Evolutionary conservation across 1,140 invertebrate genomes (phyloP), one percentile per base, ranked within the genome.

Genomic region (Coptotermes formosanus): DNA sequence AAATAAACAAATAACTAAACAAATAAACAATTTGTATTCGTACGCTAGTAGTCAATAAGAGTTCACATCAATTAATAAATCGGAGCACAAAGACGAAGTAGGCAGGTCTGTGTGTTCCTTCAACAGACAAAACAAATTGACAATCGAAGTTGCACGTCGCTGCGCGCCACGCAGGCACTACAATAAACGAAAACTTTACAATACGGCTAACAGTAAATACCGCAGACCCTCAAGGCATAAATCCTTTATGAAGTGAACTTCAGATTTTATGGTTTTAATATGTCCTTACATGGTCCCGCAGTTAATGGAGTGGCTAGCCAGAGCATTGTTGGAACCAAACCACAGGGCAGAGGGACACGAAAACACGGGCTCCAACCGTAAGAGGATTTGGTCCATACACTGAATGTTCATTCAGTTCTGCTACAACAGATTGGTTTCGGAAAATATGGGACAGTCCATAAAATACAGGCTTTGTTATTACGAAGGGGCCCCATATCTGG

Each of bases 301-400:
- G 25, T 25, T 75, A 75, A 75, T 75, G 64, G 64, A 75, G 64
- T 75, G 64, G 64, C 14, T 4, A 75, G 64, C 64, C 64, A 30
- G 7, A 30, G 25, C 25, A 75, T 30, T 30, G 64, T 75, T 25
- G 25, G n/a, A 30, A 7, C 25, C 52, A 55, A 55, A 75, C n/a
- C 64, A 75, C 64, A 25, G 25, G 25, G 55, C 11, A 9, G 21
- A 3, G 64, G 25, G 64, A 75, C 64, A 75, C 11, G 52, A 55
- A 21, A 55, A 25, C 64, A 75, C n/a, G 64, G n/a, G 14, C 14
- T 75, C 64, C n/a, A 25, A 75, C 25, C 64, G 8, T 75, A 75
- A 75, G 64, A 75, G 64, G 64, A 75, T 75, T 75, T 75, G 64
- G 64, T 75, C 64, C 14, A 75, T 75, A 16, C n/a, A 75, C n/a